Base-by-base conservation (phyloP, 2,797 vertebrate genomes). In the Schizopygopsis pylzovi region DNA sequence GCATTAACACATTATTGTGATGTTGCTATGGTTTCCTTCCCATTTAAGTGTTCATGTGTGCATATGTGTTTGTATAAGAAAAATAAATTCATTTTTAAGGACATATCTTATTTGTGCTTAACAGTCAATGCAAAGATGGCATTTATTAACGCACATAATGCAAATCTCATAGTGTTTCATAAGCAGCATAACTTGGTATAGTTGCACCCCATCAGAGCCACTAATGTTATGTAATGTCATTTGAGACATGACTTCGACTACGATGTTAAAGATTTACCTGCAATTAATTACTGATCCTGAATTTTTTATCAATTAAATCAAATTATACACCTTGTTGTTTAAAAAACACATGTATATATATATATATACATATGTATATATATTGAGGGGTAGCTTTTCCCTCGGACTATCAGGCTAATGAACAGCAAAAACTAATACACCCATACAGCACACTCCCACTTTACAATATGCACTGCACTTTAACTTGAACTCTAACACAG, bases 1-100 rank as follows among this genome's bases (percentile, higher is more conserved):
- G 15, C 10, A 11, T 20, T 8, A 8, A 9, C 4, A 45, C 67
- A 47, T 61, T 39, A 16, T 61, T 83, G 54, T 73, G 54, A 73
- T 18, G 81, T 82, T 82, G 37, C 68, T 15, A 82, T 82, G 37
- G 81, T 72, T 71, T 72, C 37, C n/a, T 72, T 28, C 11, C 9
- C 15, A 41, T 56, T 22, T 28, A 43, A 56, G 49, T 43, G 67
- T 11, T 28, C 67, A 43, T 7, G 2, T 12, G 4, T 79, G 39
- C 25, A 7, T 1, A 68, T 18, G 9, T 59, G 9, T 59, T 54
- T 59, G 56, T n/a, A n/a, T 61, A 63, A 13, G n/a, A 63, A 43
- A 43, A 37, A 12, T 4, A 18, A 22, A 41, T 25, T 0, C 1
- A 4, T 7, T 81, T 81, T 56, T 71, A 5, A 56, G 37, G 65